phyloP scores from a whole-genome alignment of 2,113 vertebrate species.

The Cebidichthys violaceus region DNA sequence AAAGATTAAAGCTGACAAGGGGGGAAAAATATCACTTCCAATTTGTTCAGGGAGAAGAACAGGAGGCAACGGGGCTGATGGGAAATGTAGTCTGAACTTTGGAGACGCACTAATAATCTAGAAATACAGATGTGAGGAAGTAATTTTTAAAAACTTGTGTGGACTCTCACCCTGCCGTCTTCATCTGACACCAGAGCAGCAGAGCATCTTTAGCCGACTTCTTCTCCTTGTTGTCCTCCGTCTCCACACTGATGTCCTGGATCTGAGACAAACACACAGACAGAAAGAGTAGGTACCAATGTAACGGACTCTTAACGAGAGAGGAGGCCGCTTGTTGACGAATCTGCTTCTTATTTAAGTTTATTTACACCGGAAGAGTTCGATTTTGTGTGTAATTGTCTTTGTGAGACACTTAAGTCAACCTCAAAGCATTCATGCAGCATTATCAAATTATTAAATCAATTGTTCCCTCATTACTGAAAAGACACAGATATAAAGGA shows the following conservation, averaged over 20 bases:
- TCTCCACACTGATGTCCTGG: slow-evolving; percentile 99
- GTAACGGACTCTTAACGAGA: background rate
- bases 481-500: too few species aligned
- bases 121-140: too few species aligned
- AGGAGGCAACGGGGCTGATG: slow-evolving; percentile 14
- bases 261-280: slow-evolving; percentile 83
- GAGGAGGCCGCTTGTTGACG: background rate
- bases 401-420: background rate
- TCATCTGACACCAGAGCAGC: slow-evolving; percentile 99
- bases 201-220: slow-evolving; percentile 98
- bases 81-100: slow-evolving; percentile 6
- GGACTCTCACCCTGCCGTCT: slow-evolving; percentile 93
- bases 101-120: background rate
- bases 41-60: background rate
- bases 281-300: background rate
- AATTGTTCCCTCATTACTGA: too few species aligned
- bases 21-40: background rate
- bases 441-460: background rate
- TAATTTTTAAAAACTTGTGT: background rate
- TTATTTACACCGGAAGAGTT: background rate
- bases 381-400: background rate
- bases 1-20: background rate
- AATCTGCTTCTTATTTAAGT: too few species aligned
- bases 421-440: background rate
- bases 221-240: slow-evolving; percentile 99